Evolutionary conservation across 2,797 vertebrate genomes (phyloP).

Genomic region (Galagoides demidoff): DNA sequence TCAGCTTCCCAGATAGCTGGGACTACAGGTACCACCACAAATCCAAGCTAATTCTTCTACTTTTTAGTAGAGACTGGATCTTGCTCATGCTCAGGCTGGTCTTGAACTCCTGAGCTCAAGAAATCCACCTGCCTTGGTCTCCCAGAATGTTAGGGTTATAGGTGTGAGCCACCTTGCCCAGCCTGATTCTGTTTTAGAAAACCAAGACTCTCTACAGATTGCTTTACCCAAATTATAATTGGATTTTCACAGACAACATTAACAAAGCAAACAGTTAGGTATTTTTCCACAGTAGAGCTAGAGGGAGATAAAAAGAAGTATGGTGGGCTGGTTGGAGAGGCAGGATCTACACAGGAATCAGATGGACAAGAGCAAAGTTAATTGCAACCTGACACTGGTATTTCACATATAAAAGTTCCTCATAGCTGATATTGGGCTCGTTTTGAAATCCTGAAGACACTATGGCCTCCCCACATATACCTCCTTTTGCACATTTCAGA

Average conservation of each 20-base stretch:
- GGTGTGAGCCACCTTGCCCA: too few relatives aligned
- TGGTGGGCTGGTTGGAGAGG: background rate
- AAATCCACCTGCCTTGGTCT: too few relatives aligned
- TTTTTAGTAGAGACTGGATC: too few relatives aligned
- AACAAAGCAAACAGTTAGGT: background rate
- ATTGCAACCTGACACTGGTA: background rate
- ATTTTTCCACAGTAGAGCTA: background rate
- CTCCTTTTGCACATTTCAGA: background rate
- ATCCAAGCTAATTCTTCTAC: too few relatives aligned
- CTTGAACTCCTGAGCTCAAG: too few relatives aligned
- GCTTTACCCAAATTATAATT: background rate
- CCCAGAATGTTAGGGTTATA: too few relatives aligned
- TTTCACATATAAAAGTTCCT: background rate
- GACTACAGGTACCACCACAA: too few relatives aligned
- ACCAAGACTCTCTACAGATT: background rate
- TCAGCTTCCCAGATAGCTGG: too few relatives aligned
- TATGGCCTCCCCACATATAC: rapidly evolving
- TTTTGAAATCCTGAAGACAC: background rate
- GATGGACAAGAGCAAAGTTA: background rate
- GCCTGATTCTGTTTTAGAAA: conserved; percentile 28
- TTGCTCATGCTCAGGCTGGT: too few relatives aligned
- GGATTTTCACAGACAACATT: background rate
- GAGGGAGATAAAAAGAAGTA: background rate
- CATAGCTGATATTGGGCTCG: background rate
- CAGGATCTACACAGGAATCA: background rate